Evolutionary conservation across 2,888 invertebrate genomes (phyloP).

Genomic region (Aphodius granarius): DNA sequence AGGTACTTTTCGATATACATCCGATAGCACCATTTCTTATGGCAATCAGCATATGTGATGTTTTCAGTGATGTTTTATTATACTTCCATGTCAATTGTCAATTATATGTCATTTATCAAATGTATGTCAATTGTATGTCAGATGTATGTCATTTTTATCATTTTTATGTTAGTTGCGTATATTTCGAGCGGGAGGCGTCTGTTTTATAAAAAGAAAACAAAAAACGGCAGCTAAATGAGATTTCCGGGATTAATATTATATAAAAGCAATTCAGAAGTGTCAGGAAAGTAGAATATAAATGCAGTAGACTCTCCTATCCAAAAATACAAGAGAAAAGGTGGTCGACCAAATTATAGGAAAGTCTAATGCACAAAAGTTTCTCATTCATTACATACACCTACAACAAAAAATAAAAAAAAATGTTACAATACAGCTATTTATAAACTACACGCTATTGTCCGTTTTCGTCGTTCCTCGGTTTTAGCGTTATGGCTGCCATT

Average conservation of each 20-base stretch:
- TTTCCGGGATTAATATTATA: neutral
- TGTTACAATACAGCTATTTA: constrained; percentile 8
- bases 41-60: neutral
- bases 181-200: neutral
- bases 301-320: too few species aligned
- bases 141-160: too few species aligned
- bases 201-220: neutral
- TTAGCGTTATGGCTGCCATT: constrained; percentile 52
- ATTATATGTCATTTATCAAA: too few species aligned
- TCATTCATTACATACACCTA: neutral
- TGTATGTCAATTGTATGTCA: too few species aligned
- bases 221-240: neutral
- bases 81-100: too few species aligned
- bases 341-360: too few species aligned
- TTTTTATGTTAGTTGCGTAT: neutral
- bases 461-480: constrained; percentile 46
- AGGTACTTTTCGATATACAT: neutral
- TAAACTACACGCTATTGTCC: constrained; percentile 24
- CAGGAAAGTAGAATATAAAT: neutral
- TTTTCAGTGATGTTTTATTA: neutral
- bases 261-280: neutral
- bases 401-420: neutral
- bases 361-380: neutral
- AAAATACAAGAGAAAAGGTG: too few species aligned
- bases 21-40: neutral